Evolutionary conservation across 1,140 invertebrate genomes (phyloP).

Genomic region (Danaus plexippus): DNA sequence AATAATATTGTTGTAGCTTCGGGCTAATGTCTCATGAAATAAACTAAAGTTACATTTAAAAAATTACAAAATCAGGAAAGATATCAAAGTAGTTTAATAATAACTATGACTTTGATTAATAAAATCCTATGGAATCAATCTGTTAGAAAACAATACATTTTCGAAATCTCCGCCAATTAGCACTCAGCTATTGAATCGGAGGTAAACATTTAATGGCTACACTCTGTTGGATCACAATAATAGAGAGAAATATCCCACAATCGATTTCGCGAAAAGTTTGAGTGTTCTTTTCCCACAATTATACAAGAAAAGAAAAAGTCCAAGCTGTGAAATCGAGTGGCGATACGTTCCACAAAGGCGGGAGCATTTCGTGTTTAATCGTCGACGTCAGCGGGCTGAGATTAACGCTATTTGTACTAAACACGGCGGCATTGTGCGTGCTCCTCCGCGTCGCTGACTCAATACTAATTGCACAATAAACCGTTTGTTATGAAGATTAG

Average conservation of each 20-base stretch:
- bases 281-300: constrained; percentile 64
- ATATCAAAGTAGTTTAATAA: too few species aligned
- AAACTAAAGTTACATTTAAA: too few species aligned
- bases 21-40: too few species aligned
- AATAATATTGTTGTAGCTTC: too few species aligned
- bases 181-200: constrained; percentile 34
- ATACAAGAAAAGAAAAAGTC: constrained; percentile 37
- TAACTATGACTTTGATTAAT: too few species aligned
- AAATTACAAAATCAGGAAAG: too few species aligned
- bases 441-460: constrained; percentile 29
- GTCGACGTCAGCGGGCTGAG: constrained; percentile 41
- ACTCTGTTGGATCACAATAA: constrained; percentile 29
- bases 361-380: constrained; percentile 48
- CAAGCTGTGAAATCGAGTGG: constrained; percentile 43
- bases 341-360: constrained; percentile 45
- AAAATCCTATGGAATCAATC: too few species aligned
- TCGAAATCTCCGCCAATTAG: constrained; percentile 26
- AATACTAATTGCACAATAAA: constrained; percentile 38
- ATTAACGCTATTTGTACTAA: constrained; percentile 60
- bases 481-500: constrained; percentile 36
- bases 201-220: constrained; percentile 36
- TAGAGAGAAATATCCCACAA: constrained; percentile 40
- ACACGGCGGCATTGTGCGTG: constrained; percentile 48
- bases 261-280: constrained; percentile 42
- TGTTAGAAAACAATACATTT: background rate